These are phyloP conservation scores for Lamprotornis superbus DNA, from an alignment of 2,113 vertebrate genomes.

Conservation along the genomic window DNA sequence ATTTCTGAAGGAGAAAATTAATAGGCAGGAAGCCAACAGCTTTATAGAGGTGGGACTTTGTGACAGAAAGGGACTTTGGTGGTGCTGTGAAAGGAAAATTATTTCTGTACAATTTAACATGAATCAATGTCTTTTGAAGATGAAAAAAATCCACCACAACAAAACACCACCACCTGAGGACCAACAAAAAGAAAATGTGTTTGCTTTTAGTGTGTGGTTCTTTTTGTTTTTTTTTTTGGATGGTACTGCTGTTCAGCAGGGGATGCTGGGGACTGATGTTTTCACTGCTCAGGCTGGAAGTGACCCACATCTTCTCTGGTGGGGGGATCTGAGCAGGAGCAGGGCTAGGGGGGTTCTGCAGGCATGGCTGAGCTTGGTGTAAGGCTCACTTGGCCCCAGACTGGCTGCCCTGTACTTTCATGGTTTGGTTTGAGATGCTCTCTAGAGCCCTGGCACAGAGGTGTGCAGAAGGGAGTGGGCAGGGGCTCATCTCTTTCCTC, in stretches of 20 bases:
- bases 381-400: not conserved
- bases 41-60: not conserved
- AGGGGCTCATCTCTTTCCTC: not conserved
- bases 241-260: not conserved
- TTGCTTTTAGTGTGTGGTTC: not conserved
- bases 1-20: conserved; percentile 52
- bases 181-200: not conserved
- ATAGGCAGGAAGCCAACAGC: conserved; percentile 24
- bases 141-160: not conserved
- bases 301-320: not conserved
- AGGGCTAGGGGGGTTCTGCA: not conserved
- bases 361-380: not conserved
- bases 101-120: conserved; percentile 56
- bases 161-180: not conserved
- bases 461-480: not conserved
- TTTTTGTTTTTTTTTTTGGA: too few relatives aligned
- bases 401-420: not conserved
- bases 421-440: not conserved
- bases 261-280: not conserved
- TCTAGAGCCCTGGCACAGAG: not conserved
- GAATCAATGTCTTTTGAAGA: conserved; percentile 32
- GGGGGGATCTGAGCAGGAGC: not conserved
- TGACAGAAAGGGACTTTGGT: not conserved
- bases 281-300: not conserved
- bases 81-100: conserved; percentile 9